Conservation (phyloP, 2,888 invertebrate species). For the Archaeoteleia sp. region DNA sequence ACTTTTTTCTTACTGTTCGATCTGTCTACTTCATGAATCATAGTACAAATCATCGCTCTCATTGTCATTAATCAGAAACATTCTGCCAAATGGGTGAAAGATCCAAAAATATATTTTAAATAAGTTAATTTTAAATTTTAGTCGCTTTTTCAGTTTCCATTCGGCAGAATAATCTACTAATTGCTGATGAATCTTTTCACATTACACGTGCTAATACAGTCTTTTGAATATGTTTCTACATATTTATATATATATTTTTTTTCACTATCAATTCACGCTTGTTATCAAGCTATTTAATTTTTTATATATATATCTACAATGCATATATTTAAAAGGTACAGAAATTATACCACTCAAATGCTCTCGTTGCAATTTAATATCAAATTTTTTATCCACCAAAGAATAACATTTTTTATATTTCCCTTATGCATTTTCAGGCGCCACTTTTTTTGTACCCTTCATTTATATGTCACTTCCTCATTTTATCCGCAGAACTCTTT, state of each 20-base stretch:
- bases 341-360: too few relatives aligned
- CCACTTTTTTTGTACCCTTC: constrained; percentile 44
- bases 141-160: constrained; percentile 12
- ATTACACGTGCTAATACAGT: constrained; percentile 46
- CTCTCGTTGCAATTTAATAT: too few relatives aligned
- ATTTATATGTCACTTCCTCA: constrained; percentile 53
- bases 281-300: constrained; percentile 63
- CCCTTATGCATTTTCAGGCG: too few relatives aligned
- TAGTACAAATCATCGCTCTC: constrained; percentile 63
- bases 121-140: too few relatives aligned
- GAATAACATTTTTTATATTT: too few relatives aligned
- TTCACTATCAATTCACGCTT: constrained; percentile 64
- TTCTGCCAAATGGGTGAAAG: constrained; percentile 60
- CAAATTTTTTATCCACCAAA: too few relatives aligned
- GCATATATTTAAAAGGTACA: constrained; percentile 28
- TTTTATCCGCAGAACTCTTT: constrained; percentile 59
- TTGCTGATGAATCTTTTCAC: constrained; percentile 29
- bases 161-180: constrained; percentile 38
- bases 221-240: constrained; percentile 50
- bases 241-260: constrained; percentile 51
- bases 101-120: constrained; percentile 7
- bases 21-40: constrained; percentile 69
- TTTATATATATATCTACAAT: constrained; percentile 35
- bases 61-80: constrained; percentile 65
- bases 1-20: too few relatives aligned